These are phyloP conservation scores for Dendrocincla fuliginosa DNA, from an alignment of 2,797 vertebrate genomes.

Conservation along the genomic window DNA sequence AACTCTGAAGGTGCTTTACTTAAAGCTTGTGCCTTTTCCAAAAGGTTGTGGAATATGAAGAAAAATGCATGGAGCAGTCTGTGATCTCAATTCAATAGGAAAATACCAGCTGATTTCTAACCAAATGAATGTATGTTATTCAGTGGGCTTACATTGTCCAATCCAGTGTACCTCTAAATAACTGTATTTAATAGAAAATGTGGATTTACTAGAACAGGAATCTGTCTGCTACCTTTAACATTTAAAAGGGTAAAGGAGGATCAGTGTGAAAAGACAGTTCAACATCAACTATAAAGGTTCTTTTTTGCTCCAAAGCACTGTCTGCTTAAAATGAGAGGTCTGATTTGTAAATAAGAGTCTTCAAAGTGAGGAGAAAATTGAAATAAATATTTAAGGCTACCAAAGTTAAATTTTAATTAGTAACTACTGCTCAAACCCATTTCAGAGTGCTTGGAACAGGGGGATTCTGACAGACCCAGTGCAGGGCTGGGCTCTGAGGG, in stretches of 20 bases:
- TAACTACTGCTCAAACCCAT: fast-evolving
- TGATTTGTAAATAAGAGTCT: neutral
- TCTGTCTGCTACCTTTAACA: neutral
- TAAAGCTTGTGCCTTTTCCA: conserved; percentile 63
- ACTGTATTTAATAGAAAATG: neutral
- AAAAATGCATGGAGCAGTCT: neutral
- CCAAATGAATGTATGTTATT: conserved; percentile 4
- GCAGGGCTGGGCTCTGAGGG: neutral
- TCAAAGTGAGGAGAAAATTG: neutral
- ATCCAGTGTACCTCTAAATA: neutral
- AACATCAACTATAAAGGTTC: neutral
- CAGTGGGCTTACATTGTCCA: neutral
- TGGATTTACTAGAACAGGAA: neutral
- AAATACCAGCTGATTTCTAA: neutral
- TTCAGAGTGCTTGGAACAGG: neutral
- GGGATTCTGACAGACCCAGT: neutral
- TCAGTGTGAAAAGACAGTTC: neutral
- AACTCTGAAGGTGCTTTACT: conserved; percentile 69
- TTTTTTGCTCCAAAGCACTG: neutral
- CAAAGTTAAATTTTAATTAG: neutral
- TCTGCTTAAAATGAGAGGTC: neutral
- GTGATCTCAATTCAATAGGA: neutral
- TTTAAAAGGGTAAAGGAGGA: neutral
- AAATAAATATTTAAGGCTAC: neutral
- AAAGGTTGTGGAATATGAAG: conserved; percentile 48